A percentile compares a stretch with the other conserved stretches of the same genome.
Evolutionary conservation across 2,888 invertebrate species (phyloP).

Genomic region (Epirrita christyi): DNA sequence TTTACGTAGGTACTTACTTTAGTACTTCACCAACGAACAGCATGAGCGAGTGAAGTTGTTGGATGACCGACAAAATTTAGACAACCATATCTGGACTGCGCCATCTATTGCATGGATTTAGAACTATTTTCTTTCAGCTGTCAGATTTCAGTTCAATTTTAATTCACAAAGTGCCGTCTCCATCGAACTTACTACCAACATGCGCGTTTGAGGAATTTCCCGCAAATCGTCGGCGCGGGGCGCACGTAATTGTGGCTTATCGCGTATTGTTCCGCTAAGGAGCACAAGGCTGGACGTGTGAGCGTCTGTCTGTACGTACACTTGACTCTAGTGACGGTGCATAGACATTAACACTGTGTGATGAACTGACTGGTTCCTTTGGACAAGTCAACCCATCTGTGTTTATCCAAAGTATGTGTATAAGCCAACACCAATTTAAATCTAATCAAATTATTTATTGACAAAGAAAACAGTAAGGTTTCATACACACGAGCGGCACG

Average conservation of each 20-base stretch:
- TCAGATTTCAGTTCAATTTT: not conserved
- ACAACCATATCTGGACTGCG: no score
- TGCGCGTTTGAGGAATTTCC: conserved; percentile 70
- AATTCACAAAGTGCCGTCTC: conserved; percentile 17
- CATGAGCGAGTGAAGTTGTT: no score
- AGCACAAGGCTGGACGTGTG: conserved; percentile 79
- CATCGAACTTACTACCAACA: conserved; percentile 5
- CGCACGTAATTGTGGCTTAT: conserved; percentile 80
- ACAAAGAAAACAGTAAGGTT: no score
- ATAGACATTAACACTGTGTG: not conserved
- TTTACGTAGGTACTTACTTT: no score
- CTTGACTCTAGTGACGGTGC: not conserved
- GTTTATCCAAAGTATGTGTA: no score
- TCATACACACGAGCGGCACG: no score
- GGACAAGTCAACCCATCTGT: not conserved
- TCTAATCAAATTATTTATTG: no score
- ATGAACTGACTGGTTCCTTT: not conserved
- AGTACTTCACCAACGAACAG: no score
- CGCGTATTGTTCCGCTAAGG: conserved; percentile 78
- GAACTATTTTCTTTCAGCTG: no score
- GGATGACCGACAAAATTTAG: no score
- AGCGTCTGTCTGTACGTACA: conserved; percentile 29
- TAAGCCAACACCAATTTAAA: no score
- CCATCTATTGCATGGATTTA: no score
- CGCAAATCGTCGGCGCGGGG: conserved; percentile 64